These are phyloP conservation scores for Papilio polytes DNA, from an alignment of 1,140 invertebrate species.

Conservation along the genomic window DNA sequence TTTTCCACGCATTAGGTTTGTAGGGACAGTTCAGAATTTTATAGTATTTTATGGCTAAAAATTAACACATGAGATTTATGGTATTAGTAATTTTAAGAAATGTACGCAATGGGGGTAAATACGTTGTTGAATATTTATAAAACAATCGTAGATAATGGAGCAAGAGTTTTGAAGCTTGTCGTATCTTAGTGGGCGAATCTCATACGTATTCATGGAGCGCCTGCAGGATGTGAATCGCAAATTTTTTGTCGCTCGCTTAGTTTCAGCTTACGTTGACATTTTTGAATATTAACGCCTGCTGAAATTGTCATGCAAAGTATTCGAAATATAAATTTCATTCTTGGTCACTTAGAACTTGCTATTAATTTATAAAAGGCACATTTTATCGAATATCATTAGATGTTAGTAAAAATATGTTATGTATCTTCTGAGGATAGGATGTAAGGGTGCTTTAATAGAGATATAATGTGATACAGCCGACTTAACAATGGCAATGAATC, in stretches of 20 bases:
- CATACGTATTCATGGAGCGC: conserved; percentile 21
- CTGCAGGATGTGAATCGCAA: conserved; percentile 12
- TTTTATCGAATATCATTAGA: too few relatives aligned
- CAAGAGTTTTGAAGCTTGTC: neutral
- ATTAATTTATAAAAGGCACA: neutral
- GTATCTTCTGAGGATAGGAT: neutral
- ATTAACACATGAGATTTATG: too few relatives aligned
- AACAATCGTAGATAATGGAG: neutral
- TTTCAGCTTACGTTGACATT: neutral
- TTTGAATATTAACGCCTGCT: conserved; percentile 13
- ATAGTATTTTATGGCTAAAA: too few relatives aligned
- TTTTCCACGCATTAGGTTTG: too few relatives aligned
- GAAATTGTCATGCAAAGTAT: neutral
- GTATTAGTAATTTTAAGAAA: too few relatives aligned
- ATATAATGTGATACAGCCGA: neutral
- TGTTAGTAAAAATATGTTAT: too few relatives aligned
- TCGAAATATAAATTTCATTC: neutral
- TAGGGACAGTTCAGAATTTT: too few relatives aligned
- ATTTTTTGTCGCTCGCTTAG: conserved; percentile 20
- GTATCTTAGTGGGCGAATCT: conserved; percentile 12
- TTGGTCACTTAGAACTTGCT: neutral
- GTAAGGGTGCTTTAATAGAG: too few relatives aligned
- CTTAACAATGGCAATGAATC: neutral
- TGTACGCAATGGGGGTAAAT: too few relatives aligned
- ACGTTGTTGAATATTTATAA: neutral